A percentile compares a stretch with the other conserved stretches of the same genome.
Evolutionary conservation across 2,113 vertebrate species (phyloP).

Genomic region (Sinosuthora webbiana): DNA sequence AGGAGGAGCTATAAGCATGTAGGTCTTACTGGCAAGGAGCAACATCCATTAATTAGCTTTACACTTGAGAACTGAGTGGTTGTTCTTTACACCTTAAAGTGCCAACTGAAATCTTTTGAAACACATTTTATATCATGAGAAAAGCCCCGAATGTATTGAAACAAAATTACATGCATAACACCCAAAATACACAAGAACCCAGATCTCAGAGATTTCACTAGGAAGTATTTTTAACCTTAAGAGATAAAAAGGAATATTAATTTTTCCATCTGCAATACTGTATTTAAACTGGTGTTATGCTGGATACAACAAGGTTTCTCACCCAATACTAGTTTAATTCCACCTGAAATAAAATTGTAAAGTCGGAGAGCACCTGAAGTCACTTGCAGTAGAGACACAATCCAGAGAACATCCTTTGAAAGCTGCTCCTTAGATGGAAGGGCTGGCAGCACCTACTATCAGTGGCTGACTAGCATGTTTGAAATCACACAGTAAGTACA

Average conservation of each 20-base stretch:
- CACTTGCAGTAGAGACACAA: not conserved
- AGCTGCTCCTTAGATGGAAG: not conserved
- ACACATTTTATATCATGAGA: not conserved
- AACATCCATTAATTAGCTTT: not conserved
- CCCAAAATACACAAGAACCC: not conserved
- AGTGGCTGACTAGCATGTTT: not conserved
- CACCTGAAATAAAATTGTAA: rapidly evolving
- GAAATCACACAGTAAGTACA: not conserved
- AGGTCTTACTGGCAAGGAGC: not conserved
- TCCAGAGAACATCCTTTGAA: not conserved
- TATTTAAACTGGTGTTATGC: not conserved
- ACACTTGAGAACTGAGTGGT: not conserved
- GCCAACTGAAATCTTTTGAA: not conserved
- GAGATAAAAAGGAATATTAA: not conserved
- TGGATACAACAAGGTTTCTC: not conserved
- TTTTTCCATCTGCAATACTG: not conserved
- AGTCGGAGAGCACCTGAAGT: not conserved
- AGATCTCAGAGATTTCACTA: not conserved
- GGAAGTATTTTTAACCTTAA: not conserved
- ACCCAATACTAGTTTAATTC: not conserved
- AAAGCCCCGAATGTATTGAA: not conserved
- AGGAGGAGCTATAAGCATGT: constrained; percentile 49
- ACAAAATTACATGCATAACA: not conserved
- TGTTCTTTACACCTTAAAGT: not conserved
- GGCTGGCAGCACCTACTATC: not conserved